Percentiles rank a stretch among this genome's conserved stretches.
These are phyloP conservation scores for Gallinago media DNA, from an alignment of 2,113 vertebrate species.

Conservation along the genomic window DNA sequence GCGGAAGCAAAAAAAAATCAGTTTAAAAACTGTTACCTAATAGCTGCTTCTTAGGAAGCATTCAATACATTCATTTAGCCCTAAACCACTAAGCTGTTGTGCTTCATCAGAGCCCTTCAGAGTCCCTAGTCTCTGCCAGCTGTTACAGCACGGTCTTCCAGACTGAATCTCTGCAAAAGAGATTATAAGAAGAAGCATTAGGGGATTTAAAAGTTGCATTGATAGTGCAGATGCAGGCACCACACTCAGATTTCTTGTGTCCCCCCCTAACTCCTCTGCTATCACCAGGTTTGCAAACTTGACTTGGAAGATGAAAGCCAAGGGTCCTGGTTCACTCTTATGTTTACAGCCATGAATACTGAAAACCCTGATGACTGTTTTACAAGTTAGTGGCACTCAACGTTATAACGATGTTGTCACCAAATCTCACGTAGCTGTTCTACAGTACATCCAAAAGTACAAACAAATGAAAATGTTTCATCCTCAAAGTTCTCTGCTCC, in stretches of 20 bases:
- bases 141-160: neutral
- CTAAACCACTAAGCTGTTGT: conserved; percentile 27
- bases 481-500: neutral
- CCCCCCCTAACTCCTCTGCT: neutral
- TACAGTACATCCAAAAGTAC: neutral
- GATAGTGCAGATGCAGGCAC: neutral
- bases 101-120: neutral
- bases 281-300: neutral
- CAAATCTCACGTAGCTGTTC: neutral
- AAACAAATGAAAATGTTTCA: neutral
- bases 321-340: neutral
- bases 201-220: neutral
- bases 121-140: conserved; percentile 2
- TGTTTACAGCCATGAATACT: neutral
- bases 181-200: conserved; percentile 11
- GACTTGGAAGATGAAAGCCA: neutral
- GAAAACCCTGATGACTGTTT: neutral
- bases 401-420: neutral
- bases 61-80: conserved; percentile 26
- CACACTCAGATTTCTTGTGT: neutral
- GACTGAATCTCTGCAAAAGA: neutral
- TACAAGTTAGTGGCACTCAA: neutral
- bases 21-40: conserved; percentile 1
- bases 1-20: neutral
- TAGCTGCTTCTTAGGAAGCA: neutral